A percentile compares a stretch with the other conserved stretches of the same genome.
phyloP scores from a whole-genome alignment of 2,113 vertebrate species.

The Anoura caudifer region DNA sequence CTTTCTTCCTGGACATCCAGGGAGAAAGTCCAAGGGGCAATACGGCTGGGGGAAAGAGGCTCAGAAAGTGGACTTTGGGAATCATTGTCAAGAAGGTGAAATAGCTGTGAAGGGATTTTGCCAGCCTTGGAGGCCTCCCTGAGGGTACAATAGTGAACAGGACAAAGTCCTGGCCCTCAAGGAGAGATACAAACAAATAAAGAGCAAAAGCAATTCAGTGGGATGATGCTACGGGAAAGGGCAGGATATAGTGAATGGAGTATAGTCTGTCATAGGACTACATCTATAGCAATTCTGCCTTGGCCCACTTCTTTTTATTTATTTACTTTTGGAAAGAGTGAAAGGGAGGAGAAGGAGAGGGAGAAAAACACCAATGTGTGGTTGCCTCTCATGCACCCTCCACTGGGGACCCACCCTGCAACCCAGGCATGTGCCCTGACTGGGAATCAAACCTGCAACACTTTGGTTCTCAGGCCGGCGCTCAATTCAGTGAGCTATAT shows the following conservation, averaged over 20 bases:
- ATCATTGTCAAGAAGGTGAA: background rate
- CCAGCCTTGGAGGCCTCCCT: background rate
- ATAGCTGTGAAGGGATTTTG: background rate
- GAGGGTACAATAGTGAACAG: background rate
- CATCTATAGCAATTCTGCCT: background rate
- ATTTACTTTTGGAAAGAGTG: too few species aligned
- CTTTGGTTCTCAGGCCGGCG: too few species aligned
- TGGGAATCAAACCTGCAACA: too few species aligned
- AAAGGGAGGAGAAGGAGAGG: too few species aligned
- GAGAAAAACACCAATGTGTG: too few species aligned
- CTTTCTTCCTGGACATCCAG: background rate
- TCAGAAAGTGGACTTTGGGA: background rate
- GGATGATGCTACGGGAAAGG: background rate
- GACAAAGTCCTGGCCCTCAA: background rate
- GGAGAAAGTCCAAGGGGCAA: background rate
- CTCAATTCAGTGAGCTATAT: too few species aligned
- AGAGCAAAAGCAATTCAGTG: background rate
- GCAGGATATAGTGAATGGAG: background rate
- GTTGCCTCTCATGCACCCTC: too few species aligned
- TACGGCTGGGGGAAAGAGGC: background rate
- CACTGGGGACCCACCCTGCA: too few species aligned
- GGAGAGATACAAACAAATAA: background rate
- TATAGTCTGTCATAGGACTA: background rate
- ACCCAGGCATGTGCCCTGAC: too few species aligned
- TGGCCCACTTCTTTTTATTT: too few species aligned